Evolutionary conservation across 2,888 invertebrate genomes (phyloP).

Genomic region (Mythimna loreyi): DNA sequence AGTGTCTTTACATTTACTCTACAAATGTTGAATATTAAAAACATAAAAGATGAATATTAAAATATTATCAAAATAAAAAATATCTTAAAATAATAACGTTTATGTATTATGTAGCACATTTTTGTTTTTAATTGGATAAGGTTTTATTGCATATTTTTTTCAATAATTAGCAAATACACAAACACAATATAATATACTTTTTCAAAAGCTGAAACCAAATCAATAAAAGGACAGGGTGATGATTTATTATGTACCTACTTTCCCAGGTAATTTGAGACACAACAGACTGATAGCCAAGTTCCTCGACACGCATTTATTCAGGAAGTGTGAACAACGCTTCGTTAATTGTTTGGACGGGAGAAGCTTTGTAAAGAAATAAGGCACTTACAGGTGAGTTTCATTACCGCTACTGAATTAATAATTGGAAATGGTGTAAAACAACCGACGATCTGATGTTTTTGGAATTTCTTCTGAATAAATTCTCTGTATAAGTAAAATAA

Average conservation of each 20-base stretch:
- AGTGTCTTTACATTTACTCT: no score
- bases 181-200: no score
- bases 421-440: background rate
- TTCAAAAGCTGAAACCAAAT: background rate
- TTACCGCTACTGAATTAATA: background rate
- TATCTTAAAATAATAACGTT: no score
- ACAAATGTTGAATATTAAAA: no score
- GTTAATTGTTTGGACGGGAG: background rate
- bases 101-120: no score
- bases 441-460: background rate
- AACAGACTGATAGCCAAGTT: constrained; percentile 2
- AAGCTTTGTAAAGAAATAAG: constrained; percentile 15
- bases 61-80: no score
- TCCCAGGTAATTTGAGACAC: background rate
- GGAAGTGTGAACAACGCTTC: constrained; percentile 9
- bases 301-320: constrained; percentile 2
- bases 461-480: background rate
- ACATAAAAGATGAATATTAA: no score
- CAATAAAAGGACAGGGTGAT: background rate
- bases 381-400: constrained; percentile 1
- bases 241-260: background rate
- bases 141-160: no score
- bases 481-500: no score
- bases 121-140: no score
- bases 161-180: no score